phyloP scores from a whole-genome alignment of 2,797 vertebrate species.

The Tachyglossus aculeatus region DNA sequence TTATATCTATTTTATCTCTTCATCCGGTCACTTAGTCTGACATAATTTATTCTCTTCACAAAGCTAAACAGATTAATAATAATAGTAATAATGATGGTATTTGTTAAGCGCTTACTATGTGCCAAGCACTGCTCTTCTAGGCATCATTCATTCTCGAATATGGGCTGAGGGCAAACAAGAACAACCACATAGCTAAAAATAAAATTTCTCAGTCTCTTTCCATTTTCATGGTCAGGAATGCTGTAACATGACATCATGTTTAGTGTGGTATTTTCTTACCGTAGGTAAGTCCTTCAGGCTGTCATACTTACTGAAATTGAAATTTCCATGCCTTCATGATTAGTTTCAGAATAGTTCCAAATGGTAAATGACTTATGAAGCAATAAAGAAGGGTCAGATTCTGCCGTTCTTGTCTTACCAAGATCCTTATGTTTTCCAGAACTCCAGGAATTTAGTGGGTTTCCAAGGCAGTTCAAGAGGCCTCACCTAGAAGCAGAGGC shows the following conservation, averaged over 20 bases:
- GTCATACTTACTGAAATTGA: too few relatives aligned
- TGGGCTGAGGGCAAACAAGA: too few relatives aligned
- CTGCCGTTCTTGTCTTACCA: constrained; percentile 15
- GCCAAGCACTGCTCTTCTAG: not conserved
- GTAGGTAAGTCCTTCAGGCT: too few relatives aligned
- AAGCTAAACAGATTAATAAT: too few relatives aligned
- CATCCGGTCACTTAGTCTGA: constrained; percentile 8
- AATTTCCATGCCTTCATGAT: constrained; percentile 1
- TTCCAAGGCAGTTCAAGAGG: constrained; percentile 48
- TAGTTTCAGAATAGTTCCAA: not conserved
- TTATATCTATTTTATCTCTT: too few relatives aligned
- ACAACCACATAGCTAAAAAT: too few relatives aligned
- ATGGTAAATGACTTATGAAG: not conserved
- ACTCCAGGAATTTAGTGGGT: constrained; percentile 71
- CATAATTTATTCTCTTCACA: constrained; percentile 19
- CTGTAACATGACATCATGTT: too few relatives aligned
- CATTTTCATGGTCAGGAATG: too few relatives aligned
- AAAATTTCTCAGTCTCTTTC: too few relatives aligned
- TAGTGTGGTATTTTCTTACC: too few relatives aligned
- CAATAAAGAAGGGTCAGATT: not conserved
- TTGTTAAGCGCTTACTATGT: not conserved
- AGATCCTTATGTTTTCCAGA: constrained; percentile 67
- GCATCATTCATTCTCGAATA: too few relatives aligned
- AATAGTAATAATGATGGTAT: not conserved
- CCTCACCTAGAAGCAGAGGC: not conserved